Conservation (phyloP, 2,888 invertebrate species). For the Drosophila mulleri region DNA sequence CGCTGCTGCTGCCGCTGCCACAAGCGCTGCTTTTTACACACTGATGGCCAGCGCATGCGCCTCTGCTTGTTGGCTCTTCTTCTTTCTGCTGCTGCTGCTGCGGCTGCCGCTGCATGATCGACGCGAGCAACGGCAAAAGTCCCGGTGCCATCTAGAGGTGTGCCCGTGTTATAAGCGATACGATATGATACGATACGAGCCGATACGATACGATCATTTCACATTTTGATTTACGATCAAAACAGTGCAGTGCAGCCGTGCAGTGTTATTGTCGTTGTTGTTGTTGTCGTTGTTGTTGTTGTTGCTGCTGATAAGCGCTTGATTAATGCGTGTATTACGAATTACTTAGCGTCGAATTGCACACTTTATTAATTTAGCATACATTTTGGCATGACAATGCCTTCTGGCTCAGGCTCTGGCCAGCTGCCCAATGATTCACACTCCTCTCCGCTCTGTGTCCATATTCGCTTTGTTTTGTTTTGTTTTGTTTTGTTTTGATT, state of each 20-base stretch:
- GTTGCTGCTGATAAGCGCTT: neutral
- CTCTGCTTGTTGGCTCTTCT: slow-evolving; percentile 1
- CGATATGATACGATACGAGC: slow-evolving; percentile 8
- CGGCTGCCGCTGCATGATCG: slow-evolving; percentile 47
- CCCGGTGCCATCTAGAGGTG: slow-evolving; percentile 48
- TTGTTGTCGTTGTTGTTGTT: neutral
- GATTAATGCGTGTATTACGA: neutral
- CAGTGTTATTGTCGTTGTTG: too few species aligned
- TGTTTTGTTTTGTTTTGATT: too few species aligned
- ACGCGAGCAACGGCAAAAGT: slow-evolving; percentile 28
- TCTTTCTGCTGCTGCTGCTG: slow-evolving; percentile 34
- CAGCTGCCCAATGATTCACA: neutral
- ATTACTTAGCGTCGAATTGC: neutral
- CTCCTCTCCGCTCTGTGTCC: neutral
- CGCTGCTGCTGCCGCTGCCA: slow-evolving; percentile 21
- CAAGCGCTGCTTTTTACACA: slow-evolving; percentile 1
- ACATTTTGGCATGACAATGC: slow-evolving; percentile 1
- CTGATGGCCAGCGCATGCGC: slow-evolving; percentile 3
- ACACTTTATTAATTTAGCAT: neutral
- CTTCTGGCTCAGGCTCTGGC: neutral
- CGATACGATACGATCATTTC: too few species aligned
- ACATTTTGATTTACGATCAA: neutral
- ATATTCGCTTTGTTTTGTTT: too few species aligned
- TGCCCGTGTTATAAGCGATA: slow-evolving; percentile 6
- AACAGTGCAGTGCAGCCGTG: neutral